Percentiles rank a stretch among this genome's conserved stretches.
phyloP scores from a whole-genome alignment of 2,888 invertebrate genomes.

The Nasonovia ribisnigri region DNA sequence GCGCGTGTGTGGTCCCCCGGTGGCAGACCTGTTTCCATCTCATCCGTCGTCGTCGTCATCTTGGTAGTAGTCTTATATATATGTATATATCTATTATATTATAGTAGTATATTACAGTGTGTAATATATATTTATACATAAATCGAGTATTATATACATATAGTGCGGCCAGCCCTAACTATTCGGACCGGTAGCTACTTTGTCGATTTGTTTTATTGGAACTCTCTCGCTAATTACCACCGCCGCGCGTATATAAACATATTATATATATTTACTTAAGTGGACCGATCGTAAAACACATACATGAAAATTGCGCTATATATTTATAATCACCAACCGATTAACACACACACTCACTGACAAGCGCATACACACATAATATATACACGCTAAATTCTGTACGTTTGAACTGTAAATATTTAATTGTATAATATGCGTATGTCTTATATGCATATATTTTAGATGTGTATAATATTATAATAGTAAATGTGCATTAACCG shows the following conservation, averaged over 20 bases:
- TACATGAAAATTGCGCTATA: slow-evolving; percentile 2
- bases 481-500: neutral
- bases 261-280: neutral
- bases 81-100: neutral
- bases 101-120: neutral
- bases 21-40: slow-evolving; percentile 59
- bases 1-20: slow-evolving; percentile 62
- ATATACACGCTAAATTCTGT: neutral
- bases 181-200: slow-evolving; percentile 42
- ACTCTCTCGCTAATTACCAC: slow-evolving; percentile 43
- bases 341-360: neutral
- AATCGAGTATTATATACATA: neutral
- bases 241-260: neutral
- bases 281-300: slow-evolving; percentile 23
- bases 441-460: neutral
- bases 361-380: neutral
- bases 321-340: neutral
- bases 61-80: neutral
- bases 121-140: neutral
- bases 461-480: neutral
- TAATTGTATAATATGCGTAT: neutral
- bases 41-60: slow-evolving; percentile 22
- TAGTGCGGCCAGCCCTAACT: neutral
- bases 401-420: slow-evolving; percentile 4
- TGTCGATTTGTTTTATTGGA: slow-evolving; percentile 54